Evolutionary conservation across 2,888 invertebrate species (phyloP).

Genomic region (Andrena hattorfiana): DNA sequence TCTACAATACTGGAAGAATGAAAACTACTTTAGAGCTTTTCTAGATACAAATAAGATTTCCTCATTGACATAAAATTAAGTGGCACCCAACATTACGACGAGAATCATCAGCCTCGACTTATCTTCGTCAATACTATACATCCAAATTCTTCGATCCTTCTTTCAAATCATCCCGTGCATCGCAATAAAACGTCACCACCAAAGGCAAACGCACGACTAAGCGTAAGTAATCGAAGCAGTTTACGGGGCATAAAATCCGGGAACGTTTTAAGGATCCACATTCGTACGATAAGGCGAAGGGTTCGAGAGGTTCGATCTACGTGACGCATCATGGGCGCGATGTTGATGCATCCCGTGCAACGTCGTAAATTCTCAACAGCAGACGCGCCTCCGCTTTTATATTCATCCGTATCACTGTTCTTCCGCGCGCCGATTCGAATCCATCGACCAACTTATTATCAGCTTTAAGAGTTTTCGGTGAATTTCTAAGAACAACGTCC

Average conservation of each 20-base stretch:
- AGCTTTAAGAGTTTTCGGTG: constrained; percentile 5
- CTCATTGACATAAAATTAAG: too few relatives aligned
- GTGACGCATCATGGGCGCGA: not conserved
- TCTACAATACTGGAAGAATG: too few relatives aligned
- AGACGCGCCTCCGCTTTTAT: constrained; percentile 1
- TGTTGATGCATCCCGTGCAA: not conserved
- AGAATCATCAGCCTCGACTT: not conserved
- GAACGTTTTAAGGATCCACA: constrained; percentile 12
- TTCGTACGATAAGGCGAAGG: constrained; percentile 10
- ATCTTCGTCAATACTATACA: not conserved
- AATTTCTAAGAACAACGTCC: constrained; percentile 19
- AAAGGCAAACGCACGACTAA: not conserved
- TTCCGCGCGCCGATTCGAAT: not conserved
- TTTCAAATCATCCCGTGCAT: not conserved
- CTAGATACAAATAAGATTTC: too few relatives aligned
- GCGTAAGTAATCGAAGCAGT: constrained; percentile 1
- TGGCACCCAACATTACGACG: too few relatives aligned
- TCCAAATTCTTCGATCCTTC: not conserved
- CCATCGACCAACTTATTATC: constrained; percentile 5
- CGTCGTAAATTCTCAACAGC: constrained; percentile 20
- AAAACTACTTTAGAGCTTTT: too few relatives aligned
- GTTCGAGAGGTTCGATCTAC: constrained; percentile 4
- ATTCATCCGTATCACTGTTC: not conserved
- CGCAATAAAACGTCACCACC: not conserved
- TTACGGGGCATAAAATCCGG: constrained; percentile 25